Percentiles rank a stretch among this genome's conserved stretches.
These are phyloP conservation scores for Sinocyclocheilus maitianheensis DNA, from an alignment of 2,113 vertebrate genomes.

Conservation along the genomic window DNA sequence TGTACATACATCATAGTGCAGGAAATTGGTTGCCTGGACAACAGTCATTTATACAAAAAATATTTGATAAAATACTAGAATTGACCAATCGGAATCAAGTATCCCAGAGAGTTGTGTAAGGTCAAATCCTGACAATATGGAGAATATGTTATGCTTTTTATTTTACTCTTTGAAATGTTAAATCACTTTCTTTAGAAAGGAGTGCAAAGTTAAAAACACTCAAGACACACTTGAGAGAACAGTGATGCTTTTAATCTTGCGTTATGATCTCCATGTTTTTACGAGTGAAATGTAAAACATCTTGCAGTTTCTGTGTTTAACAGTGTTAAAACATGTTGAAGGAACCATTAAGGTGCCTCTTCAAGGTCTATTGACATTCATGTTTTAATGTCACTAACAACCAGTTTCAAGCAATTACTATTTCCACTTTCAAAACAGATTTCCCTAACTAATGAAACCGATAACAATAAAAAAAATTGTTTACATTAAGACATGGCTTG, in stretches of 20 bases:
- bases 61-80: not conserved
- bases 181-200: slow-evolving; percentile 8
- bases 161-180: slow-evolving; percentile 5
- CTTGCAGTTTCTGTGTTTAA: not conserved
- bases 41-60: not conserved
- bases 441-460: slow-evolving; percentile 13
- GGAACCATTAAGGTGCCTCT: not conserved
- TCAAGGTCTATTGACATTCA: not conserved
- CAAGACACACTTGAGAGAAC: slow-evolving; percentile 4
- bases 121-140: not conserved
- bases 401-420: not conserved
- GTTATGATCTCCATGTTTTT: not conserved
- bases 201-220: slow-evolving; percentile 7
- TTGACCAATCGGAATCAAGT: not conserved
- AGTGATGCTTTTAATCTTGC: not conserved
- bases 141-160: not conserved
- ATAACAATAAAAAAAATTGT: not conserved
- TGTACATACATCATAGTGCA: not conserved
- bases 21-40: not conserved
- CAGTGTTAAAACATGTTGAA: not conserved
- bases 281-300: not conserved
- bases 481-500: not conserved
- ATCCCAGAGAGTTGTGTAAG: not conserved
- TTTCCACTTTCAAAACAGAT: not conserved
- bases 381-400: slow-evolving; percentile 20